These are phyloP conservation scores for Drosophila austrosaltans DNA, from an alignment of 2,888 invertebrate genomes.

Conservation along the genomic window DNA sequence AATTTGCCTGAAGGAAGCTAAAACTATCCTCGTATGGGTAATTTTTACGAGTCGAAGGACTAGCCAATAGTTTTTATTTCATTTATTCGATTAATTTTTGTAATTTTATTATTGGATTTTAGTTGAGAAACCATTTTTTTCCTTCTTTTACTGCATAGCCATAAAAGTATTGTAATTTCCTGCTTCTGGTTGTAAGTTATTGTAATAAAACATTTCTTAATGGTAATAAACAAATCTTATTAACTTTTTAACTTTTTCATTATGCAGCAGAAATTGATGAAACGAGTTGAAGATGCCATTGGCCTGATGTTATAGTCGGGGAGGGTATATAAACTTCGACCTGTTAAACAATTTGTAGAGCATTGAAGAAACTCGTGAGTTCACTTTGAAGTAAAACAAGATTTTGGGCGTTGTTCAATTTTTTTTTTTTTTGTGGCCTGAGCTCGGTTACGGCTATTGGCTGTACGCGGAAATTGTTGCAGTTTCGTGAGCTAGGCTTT, in stretches of 20 bases:
- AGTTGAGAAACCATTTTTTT: too few species aligned
- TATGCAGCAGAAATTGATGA: not conserved
- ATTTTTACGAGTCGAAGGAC: too few species aligned
- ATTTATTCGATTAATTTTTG: too few species aligned
- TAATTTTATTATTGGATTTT: too few species aligned
- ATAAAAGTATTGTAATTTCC: not conserved
- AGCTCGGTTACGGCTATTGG: constrained; percentile 49
- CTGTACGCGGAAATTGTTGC: constrained; percentile 66
- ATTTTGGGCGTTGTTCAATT: constrained; percentile 80
- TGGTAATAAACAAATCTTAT: not conserved
- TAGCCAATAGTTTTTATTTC: too few species aligned
- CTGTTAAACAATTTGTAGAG: constrained; percentile 35
- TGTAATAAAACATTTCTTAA: not conserved
- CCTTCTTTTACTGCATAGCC: too few species aligned
- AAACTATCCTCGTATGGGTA: too few species aligned
- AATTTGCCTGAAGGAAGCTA: too few species aligned
- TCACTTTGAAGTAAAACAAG: constrained; percentile 70
- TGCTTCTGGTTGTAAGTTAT: not conserved
- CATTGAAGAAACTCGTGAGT: constrained; percentile 71
- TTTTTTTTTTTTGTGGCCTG: constrained; percentile 54
- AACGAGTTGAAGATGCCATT: not conserved
- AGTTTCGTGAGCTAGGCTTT: constrained; percentile 68
- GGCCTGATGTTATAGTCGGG: constrained; percentile 10
- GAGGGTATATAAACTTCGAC: constrained; percentile 50
- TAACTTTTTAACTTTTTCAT: not conserved